A percentile compares a stretch with the other conserved stretches of the same genome.
phyloP scores from a whole-genome alignment of 2,888 invertebrate species.

The Imbricaverruca yamaguchii region DNA sequence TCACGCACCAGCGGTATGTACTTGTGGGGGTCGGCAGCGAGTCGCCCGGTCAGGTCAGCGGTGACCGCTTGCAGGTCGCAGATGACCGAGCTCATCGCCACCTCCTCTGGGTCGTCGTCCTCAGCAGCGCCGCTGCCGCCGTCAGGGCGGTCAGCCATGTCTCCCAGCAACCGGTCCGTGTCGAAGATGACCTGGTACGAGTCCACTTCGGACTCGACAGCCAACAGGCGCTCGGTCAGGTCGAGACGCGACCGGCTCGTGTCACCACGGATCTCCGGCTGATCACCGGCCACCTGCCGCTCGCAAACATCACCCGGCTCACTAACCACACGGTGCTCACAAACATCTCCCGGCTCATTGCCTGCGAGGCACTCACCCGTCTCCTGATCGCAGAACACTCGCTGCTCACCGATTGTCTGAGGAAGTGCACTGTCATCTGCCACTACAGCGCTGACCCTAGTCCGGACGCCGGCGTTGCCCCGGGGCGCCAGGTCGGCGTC shows the following conservation, averaged over 20 bases:
- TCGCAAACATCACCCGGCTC: background rate
- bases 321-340: background rate
- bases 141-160: background rate
- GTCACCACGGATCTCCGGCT: no score
- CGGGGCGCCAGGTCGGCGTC: no score
- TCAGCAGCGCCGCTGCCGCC: background rate
- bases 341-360: no score
- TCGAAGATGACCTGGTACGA: background rate
- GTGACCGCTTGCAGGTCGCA: conserved; percentile 15
- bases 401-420: no score
- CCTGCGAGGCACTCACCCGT: no score
- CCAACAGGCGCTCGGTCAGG: no score
- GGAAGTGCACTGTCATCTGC: no score
- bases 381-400: no score
- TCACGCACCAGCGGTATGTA: conserved; percentile 2
- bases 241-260: no score
- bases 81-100: background rate
- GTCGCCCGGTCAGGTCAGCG: conserved; percentile 5
- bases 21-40: background rate
- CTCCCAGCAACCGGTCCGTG: background rate
- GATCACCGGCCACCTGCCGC: background rate
- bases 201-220: no score
- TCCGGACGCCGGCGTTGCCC: no score
- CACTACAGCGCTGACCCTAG: no score
- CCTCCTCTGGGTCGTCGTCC: conserved; percentile 8